Base-by-base conservation (phyloP, 1,140 invertebrate species). In the Marisa cornuarietis region DNA sequence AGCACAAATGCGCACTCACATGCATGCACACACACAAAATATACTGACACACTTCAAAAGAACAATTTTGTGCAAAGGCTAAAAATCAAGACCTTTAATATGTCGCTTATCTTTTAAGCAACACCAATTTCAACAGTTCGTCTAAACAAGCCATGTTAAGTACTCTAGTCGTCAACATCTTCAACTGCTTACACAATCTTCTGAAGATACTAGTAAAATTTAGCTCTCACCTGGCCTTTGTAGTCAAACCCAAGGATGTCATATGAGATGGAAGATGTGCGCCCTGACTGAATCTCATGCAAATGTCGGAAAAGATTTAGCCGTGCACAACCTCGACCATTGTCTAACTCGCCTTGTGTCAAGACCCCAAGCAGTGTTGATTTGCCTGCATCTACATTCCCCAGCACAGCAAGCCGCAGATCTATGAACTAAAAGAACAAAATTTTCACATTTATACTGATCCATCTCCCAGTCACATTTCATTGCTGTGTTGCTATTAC, bases 231-330 rank as follows among this genome's bases (percentile, higher is more conserved):
- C 88, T 92, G 86, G 76, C 92, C 92, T 54, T 87, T 84, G 65
- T 84, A 85, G 79, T 91, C 88, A 90, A 99, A 99, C 10, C 98
- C 98, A 24, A 99, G 93, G 81, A 99, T 97, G 92, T 99, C 98
- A 89, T 98, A 96, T 81, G 96, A 97, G 72, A 99, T 97, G 20
- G 97, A 98, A 3, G 96, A 98, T 0, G 98, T 99, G 82, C 97
- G 93, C 16, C 98, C 98, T 61, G 96, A 96, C 90, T 96, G 96
- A 84, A 99, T 96, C 91, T 99, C 98, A 91, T 99, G 98, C 82
- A 98, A 92, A 90, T 99, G 98, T 18, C 98, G 92, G 89, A 99
- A 97, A 93, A 99, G 95, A 91, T 99, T 99, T 0, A 99, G 91
- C 62, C 98, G 93, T 0, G 98, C 97, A 86, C 95, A 94, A 22